Evolutionary conservation across 2,797 vertebrate species (phyloP), one percentile per base, ranked within the genome.

Genomic region (Thripadectes ignobilis): DNA sequence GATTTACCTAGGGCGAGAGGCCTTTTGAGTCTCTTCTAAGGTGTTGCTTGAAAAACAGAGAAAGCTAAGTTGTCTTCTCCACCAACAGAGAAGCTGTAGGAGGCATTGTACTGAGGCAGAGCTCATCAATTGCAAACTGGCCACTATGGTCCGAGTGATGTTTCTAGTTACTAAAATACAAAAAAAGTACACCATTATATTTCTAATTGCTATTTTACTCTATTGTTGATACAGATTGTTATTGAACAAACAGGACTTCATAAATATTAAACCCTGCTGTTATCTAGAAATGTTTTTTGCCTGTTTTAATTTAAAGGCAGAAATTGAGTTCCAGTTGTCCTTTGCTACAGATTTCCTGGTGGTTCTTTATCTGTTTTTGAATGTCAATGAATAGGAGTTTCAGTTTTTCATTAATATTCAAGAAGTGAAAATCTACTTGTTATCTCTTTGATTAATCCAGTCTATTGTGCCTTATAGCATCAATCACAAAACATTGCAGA

Each of bases 401-500:
- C 89, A 92, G 34, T 86, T 93, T 82, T 87, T 73, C 77, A 93
- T 97, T 96, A 94, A 93, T 93, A 94, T 93, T 95, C 89, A 94
- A 96, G 72, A 78, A 72, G 74, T 86, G 58, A 93, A 93, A 92
- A 94, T 85, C 74, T 84, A 49, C 73, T 90, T 95, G 83, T 96
- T 96, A 96, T 95, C 79, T 68, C 67, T 93, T 85, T 95, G 96
- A 92, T 93, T 94, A 94, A 96, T 95, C 87, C 43, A n/a, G 63
- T 24, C 85, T 89, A 79, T 94, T 95, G 95, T 96, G 79, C 63
- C 61, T 82, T 76, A 88, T 67, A 92, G 67, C 74, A 95, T 91
- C 89, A 92, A 92, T 95, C 85, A 86, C 62, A 89, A 92, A 93
- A 91, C 51, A 88, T 74, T 94, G 73, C 58, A 88, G 54, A 88